Evolutionary conservation across 2,113 vertebrate genomes (phyloP), one percentile per base, ranked within the genome.

Genomic region (Halichoeres trimaculatus): DNA sequence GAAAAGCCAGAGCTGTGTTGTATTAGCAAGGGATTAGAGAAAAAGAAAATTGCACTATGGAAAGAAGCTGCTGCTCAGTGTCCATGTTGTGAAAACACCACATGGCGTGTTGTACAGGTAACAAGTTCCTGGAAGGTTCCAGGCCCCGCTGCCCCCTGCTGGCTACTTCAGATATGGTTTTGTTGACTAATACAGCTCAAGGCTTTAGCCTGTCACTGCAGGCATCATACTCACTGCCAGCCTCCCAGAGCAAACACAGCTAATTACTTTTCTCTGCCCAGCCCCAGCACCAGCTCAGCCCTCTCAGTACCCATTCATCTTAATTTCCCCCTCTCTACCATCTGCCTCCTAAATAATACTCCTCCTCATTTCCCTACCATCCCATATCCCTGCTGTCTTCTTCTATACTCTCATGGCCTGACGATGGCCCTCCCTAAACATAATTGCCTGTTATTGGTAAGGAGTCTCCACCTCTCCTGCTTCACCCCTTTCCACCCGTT

Each of bases 231-330:
- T 79, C 89, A 74, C 82, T 94, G 88, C 92, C 91, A 89, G 90
- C 91, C 88, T 89, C 92, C 91, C 91, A 94, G 92, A 90, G 86
- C 89, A 91, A 94, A 93, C 92, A 91, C 78, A 83, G 90, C 93
- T 95, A 95, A 93, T 96, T 96, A 94, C 89, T 90, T 90, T 94
- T 90, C 94, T 93, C 91, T 92, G 88, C 87, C 93, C 90, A 86
- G 78, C 81, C 85, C 92, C 91, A 79, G 83, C 95, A 93, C 38
- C 59, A 93, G 91, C 92, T 92, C 93, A 92, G 89, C 88, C 94
- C 89, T 90, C 85, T 88, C 89, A 92, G 92, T 84, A 78, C 88
- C 88, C 94, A 93, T 96, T 95, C 94, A 94, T 95, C 93, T 94
- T 92, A 87, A 92, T 93, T 90, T 88, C 82, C 83, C 81, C 88